These are phyloP conservation scores for Sebastes minor DNA, from an alignment of 2,797 vertebrate genomes.

Conservation along the genomic window DNA sequence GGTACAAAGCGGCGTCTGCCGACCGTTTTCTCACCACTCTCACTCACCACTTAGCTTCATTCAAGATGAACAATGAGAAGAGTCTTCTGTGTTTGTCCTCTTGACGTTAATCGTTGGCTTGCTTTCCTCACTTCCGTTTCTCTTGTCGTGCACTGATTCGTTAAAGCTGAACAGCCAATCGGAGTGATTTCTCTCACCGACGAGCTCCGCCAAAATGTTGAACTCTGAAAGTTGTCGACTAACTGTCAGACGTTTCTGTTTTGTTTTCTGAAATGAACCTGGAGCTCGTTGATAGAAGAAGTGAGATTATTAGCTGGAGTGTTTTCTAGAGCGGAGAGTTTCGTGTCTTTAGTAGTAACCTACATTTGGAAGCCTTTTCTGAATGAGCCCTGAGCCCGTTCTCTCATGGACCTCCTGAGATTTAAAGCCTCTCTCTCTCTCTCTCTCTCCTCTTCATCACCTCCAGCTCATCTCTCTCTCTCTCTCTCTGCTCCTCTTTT, in stretches of 20 bases:
- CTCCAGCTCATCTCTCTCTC: neutral
- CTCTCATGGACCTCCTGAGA: neutral
- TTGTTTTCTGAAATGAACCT: neutral
- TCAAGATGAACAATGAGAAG: too few species aligned
- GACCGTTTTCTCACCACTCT: too few species aligned
- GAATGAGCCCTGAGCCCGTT: slow-evolving; percentile 1
- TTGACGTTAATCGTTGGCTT: too few species aligned
- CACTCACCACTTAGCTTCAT: too few species aligned
- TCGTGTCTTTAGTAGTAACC: neutral
- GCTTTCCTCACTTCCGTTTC: too few species aligned
- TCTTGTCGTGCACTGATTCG: too few species aligned
- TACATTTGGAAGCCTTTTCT: neutral
- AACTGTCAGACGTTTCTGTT: neutral
- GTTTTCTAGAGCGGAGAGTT: neutral
- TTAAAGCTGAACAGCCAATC: too few species aligned
- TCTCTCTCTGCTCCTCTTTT: neutral
- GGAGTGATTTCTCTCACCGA: too few species aligned
- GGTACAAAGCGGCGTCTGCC: too few species aligned
- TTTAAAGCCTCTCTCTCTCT: neutral
- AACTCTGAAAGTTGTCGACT: too few species aligned
- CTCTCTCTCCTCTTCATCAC: neutral
- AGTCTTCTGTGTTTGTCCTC: too few species aligned
- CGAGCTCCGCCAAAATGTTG: too few species aligned
- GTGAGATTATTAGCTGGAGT: neutral
- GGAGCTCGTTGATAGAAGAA: neutral